Percentiles rank a stretch among this genome's conserved stretches.
phyloP scores from a whole-genome alignment of 2,113 vertebrate genomes.

The Ictalurus punctatus region DNA sequence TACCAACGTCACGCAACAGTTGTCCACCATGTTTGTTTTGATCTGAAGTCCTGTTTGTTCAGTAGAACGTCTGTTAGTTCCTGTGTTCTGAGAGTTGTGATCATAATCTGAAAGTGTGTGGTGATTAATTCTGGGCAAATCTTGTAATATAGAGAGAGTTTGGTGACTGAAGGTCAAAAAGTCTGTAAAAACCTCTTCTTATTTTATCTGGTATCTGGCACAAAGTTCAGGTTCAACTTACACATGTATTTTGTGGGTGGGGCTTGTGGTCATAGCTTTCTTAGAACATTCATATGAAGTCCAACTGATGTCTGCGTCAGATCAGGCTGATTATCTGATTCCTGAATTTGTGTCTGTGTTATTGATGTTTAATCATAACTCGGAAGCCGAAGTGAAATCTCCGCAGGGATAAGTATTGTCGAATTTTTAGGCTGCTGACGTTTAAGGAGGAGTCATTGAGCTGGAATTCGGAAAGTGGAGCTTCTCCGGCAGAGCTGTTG shows the following conservation, averaged over 20 bases:
- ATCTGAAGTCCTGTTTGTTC: not conserved
- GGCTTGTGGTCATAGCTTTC: not conserved
- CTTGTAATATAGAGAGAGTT: not conserved
- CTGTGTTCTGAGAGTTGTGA: not conserved
- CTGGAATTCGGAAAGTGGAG: slow-evolving; percentile 19
- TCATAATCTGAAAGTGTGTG: not conserved
- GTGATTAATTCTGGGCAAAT: not conserved
- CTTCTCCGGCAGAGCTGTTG: slow-evolving; percentile 20
- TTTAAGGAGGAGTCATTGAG: slow-evolving; percentile 32
- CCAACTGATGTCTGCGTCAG: not conserved
- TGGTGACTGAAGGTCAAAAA: not conserved
- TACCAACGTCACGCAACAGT: not conserved
- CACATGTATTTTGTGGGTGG: not conserved
- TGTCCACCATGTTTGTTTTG: not conserved
- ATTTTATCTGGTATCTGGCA: not conserved
- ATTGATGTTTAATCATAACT: not conserved
- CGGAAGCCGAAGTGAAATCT: not conserved
- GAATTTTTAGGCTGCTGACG: slow-evolving; percentile 6
- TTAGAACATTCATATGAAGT: no score
- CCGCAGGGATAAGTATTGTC: not conserved
- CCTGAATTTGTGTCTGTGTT: not conserved
- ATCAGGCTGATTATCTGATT: not conserved
- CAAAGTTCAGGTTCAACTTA: not conserved
- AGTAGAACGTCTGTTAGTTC: not conserved
- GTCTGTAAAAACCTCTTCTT: not conserved